A percentile compares a stretch with the other conserved stretches of the same genome.
These are phyloP conservation scores for Isotomurus palustris DNA, from an alignment of 2,888 invertebrate genomes.

Conservation along the genomic window DNA sequence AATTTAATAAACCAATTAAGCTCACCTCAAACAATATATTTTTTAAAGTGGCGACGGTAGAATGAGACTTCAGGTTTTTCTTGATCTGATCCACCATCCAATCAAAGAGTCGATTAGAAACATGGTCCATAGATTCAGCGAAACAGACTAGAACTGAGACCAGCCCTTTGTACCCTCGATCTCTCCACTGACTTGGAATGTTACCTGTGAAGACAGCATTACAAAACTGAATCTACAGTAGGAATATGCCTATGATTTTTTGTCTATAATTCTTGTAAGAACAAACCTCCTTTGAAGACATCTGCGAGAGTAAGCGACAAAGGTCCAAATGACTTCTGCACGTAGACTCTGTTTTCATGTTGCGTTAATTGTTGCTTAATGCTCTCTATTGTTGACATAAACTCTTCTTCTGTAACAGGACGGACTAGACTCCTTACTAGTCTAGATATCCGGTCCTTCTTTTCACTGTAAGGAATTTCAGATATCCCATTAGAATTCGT, in stretches of 20 bases:
- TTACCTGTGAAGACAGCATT: too few relatives aligned
- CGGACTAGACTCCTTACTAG: slow-evolving; percentile 27
- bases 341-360: slow-evolving; percentile 37
- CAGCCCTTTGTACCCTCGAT: slow-evolving; percentile 19
- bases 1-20: too few relatives aligned
- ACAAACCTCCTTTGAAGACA: neutral
- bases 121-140: slow-evolving; percentile 27
- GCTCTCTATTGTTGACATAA: slow-evolving; percentile 26
- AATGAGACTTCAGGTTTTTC: slow-evolving; percentile 15
- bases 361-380: slow-evolving; percentile 31
- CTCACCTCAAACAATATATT: slow-evolving; percentile 31
- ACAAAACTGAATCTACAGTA: neutral
- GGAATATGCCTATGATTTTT: neutral
- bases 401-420: slow-evolving; percentile 34
- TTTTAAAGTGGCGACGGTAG: slow-evolving; percentile 23
- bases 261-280: neutral
- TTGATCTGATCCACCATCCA: slow-evolving; percentile 37
- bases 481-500: too few relatives aligned
- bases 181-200: too few relatives aligned
- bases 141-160: slow-evolving; percentile 28
- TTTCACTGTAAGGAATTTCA: too few relatives aligned
- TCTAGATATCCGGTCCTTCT: slow-evolving; percentile 35
- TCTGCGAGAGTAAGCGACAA: neutral
- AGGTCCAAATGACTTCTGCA: slow-evolving; percentile 4
- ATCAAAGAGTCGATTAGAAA: slow-evolving; percentile 23